A percentile compares a stretch with the other conserved stretches of the same genome.
phyloP scores from a whole-genome alignment of 2,797 vertebrate species.

The Somateria mollissima region DNA sequence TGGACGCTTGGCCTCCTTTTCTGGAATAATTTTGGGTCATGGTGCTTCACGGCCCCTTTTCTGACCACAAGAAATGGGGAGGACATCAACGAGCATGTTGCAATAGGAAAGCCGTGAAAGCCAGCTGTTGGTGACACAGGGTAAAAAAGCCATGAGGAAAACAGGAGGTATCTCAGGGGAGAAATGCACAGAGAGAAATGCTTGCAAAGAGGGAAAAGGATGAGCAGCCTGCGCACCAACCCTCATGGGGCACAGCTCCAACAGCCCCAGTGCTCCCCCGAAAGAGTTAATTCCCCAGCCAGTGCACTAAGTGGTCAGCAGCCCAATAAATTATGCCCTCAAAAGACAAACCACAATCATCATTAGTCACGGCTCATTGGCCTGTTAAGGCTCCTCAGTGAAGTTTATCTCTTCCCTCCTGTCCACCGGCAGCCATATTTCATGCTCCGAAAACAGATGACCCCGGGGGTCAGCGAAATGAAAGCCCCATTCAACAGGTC shows the following conservation, averaged over 20 bases:
- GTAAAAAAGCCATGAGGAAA: background rate
- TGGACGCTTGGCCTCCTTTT: conserved; percentile 19
- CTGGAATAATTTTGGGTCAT: background rate
- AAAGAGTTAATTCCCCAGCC: conserved; percentile 75
- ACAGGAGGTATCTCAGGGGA: rapidly evolving
- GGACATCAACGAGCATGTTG: rapidly evolving
- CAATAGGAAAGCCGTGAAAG: background rate
- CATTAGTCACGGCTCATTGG: conserved; percentile 91
- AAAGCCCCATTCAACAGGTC: conserved; percentile 91
- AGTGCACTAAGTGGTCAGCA: conserved; percentile 72
- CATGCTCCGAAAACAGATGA: conserved; percentile 87
- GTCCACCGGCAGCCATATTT: conserved; percentile 85
- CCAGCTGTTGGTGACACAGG: rapidly evolving
- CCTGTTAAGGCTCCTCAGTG: conserved; percentile 83
- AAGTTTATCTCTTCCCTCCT: conserved; percentile 78
- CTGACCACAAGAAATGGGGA: rapidly evolving
- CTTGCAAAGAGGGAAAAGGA: background rate
- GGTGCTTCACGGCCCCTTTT: rapidly evolving
- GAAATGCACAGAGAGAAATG: rapidly evolving
- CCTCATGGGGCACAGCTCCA: rapidly evolving
- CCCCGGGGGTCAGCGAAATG: conserved; percentile 87
- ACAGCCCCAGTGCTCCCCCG: background rate
- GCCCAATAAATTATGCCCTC: conserved; percentile 74
- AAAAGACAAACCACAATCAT: conserved; percentile 86
- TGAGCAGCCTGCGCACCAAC: background rate